Evolutionary conservation across 2,888 invertebrate species (phyloP).

Genomic region (Patella depressa): DNA sequence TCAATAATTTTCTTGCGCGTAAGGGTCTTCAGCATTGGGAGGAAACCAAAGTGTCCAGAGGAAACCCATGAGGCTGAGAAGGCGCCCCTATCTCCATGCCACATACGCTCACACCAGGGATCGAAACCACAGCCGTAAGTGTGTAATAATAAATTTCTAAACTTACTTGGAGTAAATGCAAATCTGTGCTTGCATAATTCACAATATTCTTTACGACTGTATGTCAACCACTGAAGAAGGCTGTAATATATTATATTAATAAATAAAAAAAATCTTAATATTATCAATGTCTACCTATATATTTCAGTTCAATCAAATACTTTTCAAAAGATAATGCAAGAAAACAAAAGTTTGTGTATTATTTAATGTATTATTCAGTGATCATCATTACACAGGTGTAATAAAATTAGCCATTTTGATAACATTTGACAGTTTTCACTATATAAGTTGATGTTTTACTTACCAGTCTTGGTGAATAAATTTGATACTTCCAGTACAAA

Average conservation of each 20-base stretch:
- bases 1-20: no score
- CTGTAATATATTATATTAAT: constrained; percentile 71
- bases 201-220: constrained; percentile 98
- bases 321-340: not conserved
- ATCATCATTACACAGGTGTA: not conserved
- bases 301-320: no score
- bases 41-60: no score
- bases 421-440: no score
- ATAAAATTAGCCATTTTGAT: constrained; percentile 6
- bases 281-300: not conserved
- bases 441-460: constrained; percentile 28
- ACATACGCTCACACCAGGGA: no score
- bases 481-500: constrained; percentile 98
- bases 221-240: constrained; percentile 98
- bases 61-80: no score
- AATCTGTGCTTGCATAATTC: constrained; percentile 98
- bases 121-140: no score
- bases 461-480: constrained; percentile 96
- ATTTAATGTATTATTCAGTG: not conserved
- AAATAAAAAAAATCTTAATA: not conserved
- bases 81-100: no score
- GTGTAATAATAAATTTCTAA: not conserved
- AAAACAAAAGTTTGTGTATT: not conserved
- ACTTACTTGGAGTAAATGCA: constrained; percentile 91
- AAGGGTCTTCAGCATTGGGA: no score